Base-by-base conservation (phyloP, 2,888 invertebrate genomes). In the Thera obeliscata region DNA sequence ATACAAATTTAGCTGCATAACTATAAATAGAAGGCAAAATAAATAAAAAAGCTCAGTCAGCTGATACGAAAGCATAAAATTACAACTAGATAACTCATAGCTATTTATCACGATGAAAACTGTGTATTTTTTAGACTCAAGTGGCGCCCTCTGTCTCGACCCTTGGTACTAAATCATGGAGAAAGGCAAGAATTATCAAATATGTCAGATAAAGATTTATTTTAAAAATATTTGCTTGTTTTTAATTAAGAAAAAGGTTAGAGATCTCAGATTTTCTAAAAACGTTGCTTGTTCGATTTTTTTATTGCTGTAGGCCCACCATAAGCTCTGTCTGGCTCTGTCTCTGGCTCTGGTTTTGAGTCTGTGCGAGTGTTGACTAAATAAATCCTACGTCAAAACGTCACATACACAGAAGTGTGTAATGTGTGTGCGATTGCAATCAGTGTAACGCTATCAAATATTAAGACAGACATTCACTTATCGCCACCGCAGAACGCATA, bases 131-230 rank as follows among this genome's bases (percentile, higher is more conserved):
- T 73, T 67, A 67, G 61, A 58, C 57, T 60, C 58, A 65, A 67
- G 67, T 69, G 56, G 77, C 80, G 81, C 82, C 85, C 81, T 81
- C 84, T 73, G 80, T 77, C 81, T 76, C 85, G 86, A 87, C 87
- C 86, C 82, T 74, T 64, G 78, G 81, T 71, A 84, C 84, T 91
- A 91, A 91, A 91, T 91, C 90, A 91, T 78, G 70, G 64, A 72
- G 73, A 73, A 85, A 75, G 88, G 89, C 89, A 84, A 79, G 86
- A 89, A 89, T 91, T 90, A 91, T 91, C 88, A 89, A 90, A 89
- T 87, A 89, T 87, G 86, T 86, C 87, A 83, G 90, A 90, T 91
- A 88, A 86, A 87, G 79, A 82, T 83, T 85, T 84, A 82, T 85
- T 80, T 83, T 79, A 64, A 48, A 58, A 57, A 46, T 46, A 46